Evolutionary conservation across 2,113 vertebrate species (phyloP).

Genomic region (Thamnophis sirtalis): DNA sequence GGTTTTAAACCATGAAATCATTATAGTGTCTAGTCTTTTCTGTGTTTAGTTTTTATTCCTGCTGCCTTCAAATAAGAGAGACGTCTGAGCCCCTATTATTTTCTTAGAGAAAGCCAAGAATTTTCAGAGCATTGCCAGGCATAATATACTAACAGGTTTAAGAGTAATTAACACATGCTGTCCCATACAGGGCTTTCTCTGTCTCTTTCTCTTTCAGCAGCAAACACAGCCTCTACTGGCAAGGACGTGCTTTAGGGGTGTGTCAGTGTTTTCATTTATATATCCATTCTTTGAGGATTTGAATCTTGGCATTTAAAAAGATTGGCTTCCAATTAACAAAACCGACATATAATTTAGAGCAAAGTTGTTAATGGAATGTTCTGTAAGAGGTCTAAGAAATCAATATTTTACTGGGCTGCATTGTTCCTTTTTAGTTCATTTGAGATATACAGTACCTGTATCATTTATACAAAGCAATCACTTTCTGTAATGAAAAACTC

Average conservation of each 20-base stretch:
- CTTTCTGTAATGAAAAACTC: not conserved
- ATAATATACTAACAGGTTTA: slow-evolving; percentile 63
- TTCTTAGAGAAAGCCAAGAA: slow-evolving; percentile 42
- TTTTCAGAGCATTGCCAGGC: slow-evolving; percentile 46
- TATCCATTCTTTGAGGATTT: slow-evolving; percentile 37
- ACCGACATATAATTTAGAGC: not conserved
- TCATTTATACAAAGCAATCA: not conserved
- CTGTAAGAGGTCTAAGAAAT: not conserved
- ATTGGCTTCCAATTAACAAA: slow-evolving; percentile 10
- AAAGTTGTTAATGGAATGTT: slow-evolving; percentile 5
- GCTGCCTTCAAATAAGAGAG: slow-evolving; percentile 32
- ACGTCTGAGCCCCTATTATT: slow-evolving; percentile 41
- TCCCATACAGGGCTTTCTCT: slow-evolving; percentile 39
- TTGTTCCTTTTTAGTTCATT: not conserved
- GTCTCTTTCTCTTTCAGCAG: slow-evolving; percentile 15
- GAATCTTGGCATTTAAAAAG: slow-evolving; percentile 20
- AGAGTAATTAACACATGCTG: slow-evolving; percentile 59
- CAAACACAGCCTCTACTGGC: slow-evolving; percentile 23
- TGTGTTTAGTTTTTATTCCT: slow-evolving; percentile 52
- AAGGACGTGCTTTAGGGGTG: not conserved
- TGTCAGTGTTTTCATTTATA: slow-evolving; percentile 23
- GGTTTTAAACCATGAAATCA: slow-evolving; percentile 64
- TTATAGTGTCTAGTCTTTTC: slow-evolving; percentile 63
- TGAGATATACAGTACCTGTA: not conserved
- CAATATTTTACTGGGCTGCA: not conserved